Conservation (phyloP, 2,888 invertebrate genomes). For the Hemaris fuciformis region DNA sequence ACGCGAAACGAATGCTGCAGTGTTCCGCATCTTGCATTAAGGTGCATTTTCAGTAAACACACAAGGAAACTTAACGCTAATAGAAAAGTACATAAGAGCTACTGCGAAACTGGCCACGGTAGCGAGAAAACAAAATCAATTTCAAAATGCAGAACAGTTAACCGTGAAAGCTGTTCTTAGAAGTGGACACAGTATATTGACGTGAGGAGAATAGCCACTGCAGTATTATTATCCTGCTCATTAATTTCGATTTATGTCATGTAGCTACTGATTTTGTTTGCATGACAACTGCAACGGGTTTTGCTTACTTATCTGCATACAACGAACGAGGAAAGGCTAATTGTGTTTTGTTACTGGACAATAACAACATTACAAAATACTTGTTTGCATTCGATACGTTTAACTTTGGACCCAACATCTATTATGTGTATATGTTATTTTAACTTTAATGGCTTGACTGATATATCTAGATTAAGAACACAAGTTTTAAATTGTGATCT, state of each 20-base stretch:
- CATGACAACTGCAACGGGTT: conserved; percentile 29
- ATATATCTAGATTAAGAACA: conserved; percentile 6
- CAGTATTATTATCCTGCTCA: conserved; percentile 46
- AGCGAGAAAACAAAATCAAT: conserved; percentile 52
- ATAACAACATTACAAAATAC: neutral
- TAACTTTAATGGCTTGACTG: conserved; percentile 3
- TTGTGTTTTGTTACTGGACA: neutral
- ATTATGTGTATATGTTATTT: neutral
- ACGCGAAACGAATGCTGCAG: conserved; percentile 48
- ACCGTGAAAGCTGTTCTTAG: conserved; percentile 71
- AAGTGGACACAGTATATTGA: conserved; percentile 48
- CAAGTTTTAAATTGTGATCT: conserved; percentile 10
- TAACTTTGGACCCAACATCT: neutral
- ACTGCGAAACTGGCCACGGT: conserved; percentile 31
- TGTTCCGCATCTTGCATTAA: conserved; percentile 50
- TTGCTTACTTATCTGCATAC: conserved; percentile 23
- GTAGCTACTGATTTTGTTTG: conserved; percentile 31
- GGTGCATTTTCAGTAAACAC: conserved; percentile 34
- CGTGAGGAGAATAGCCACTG: conserved; percentile 57
- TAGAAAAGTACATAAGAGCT: conserved; percentile 37
- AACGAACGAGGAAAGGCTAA: conserved; percentile 19
- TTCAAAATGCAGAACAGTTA: conserved; percentile 61
- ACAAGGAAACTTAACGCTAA: conserved; percentile 39
- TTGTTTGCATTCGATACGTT: neutral
- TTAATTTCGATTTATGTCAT: conserved; percentile 44